Evolutionary conservation across 2,797 vertebrate species (phyloP).

Genomic region (Coendou prehensilis): DNA sequence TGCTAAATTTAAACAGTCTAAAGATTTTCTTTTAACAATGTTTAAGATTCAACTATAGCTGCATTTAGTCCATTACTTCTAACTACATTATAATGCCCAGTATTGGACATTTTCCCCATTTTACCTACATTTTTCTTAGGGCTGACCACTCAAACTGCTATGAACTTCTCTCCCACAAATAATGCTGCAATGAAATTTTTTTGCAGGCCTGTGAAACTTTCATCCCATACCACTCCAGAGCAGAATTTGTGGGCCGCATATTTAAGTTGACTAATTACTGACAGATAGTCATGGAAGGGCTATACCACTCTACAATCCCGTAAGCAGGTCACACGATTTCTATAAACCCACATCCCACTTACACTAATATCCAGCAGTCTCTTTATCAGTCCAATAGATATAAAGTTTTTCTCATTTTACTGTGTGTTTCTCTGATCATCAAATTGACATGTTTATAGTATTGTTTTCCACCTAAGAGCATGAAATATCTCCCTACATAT

Average conservation of each 20-base stretch:
- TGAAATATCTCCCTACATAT: neutral
- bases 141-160: neutral
- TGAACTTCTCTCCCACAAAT: neutral
- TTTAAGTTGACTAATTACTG: constrained; percentile 16
- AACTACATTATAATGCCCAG: neutral
- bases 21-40: neutral
- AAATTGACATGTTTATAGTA: neutral
- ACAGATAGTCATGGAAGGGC: neutral
- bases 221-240: neutral
- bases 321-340: neutral
- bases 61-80: neutral
- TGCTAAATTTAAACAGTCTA: neutral
- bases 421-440: neutral
- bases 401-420: neutral
- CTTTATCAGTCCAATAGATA: neutral
- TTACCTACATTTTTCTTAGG: neutral
- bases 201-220: neutral
- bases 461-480: neutral
- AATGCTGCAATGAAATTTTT: neutral
- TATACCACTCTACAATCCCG: neutral
- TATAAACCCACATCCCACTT: neutral
- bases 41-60: neutral
- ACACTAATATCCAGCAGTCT: neutral
- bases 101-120: neutral
- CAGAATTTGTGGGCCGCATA: neutral